phyloP scores from a whole-genome alignment of 2,797 vertebrate species.

The Hydrophis major region DNA sequence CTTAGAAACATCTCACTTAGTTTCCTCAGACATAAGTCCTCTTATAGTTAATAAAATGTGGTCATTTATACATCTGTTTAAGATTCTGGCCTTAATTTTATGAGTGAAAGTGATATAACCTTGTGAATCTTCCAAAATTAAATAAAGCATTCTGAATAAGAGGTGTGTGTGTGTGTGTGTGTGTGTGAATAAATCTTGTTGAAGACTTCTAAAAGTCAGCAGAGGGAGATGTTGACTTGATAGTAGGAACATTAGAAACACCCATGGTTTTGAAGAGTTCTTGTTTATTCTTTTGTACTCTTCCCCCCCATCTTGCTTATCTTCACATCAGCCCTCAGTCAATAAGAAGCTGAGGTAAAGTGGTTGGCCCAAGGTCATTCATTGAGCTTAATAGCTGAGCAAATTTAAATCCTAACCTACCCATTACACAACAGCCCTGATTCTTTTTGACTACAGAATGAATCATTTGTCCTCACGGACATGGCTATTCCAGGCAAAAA shows the following conservation, averaged over 20 bases:
- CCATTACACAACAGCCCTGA: background rate
- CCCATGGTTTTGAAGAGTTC: background rate
- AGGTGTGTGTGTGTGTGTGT: too few species aligned
- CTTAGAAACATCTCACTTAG: background rate
- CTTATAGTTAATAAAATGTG: background rate
- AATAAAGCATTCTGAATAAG: background rate
- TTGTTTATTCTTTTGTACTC: background rate
- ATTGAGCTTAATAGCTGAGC: background rate
- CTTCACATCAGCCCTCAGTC: background rate
- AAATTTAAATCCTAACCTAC: background rate
- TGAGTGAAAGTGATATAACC: background rate
- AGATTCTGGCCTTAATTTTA: background rate
- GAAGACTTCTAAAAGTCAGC: background rate
- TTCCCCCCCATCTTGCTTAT: background rate
- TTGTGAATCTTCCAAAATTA: too few species aligned
- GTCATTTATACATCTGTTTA: background rate
- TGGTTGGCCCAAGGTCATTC: background rate
- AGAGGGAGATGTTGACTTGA: conserved; percentile 24
- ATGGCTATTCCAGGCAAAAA: background rate
- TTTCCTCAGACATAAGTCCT: background rate
- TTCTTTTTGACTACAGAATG: background rate
- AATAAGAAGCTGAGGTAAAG: background rate
- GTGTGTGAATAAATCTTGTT: background rate
- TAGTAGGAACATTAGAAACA: background rate
- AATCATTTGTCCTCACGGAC: background rate